phyloP scores from a whole-genome alignment of 2,888 invertebrate species.

The Vannuccia rotundouncinata region DNA sequence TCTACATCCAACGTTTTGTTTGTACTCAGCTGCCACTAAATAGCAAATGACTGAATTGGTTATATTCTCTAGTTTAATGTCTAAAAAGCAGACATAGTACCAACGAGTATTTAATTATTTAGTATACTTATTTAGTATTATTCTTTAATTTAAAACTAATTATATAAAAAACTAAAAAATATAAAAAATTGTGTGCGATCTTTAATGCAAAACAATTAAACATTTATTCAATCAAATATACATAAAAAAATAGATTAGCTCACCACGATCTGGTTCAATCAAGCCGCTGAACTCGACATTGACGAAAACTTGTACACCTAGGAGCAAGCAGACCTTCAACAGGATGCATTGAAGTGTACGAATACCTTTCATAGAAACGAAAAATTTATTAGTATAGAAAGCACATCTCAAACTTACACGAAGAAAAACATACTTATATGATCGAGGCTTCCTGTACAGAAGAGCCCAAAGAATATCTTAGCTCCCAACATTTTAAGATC shows the following conservation, averaged over 20 bases:
- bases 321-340: slow-evolving; percentile 81
- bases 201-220: too few relatives aligned
- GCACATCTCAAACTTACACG: background rate
- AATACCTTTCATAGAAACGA: slow-evolving; percentile 61
- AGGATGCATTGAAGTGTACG: slow-evolving; percentile 89
- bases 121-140: too few relatives aligned
- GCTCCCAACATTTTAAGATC: slow-evolving; percentile 86
- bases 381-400: background rate
- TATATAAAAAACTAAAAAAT: too few relatives aligned
- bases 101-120: too few relatives aligned
- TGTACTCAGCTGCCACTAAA: too few relatives aligned
- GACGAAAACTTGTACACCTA: slow-evolving; percentile 84
- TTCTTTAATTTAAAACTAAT: too few relatives aligned
- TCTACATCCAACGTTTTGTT: too few relatives aligned
- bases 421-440: slow-evolving; percentile 70
- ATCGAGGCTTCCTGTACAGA: slow-evolving; percentile 94
- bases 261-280: background rate
- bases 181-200: too few relatives aligned
- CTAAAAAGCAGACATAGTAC: too few relatives aligned
- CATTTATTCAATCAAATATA: too few relatives aligned
- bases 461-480: slow-evolving; percentile 96
- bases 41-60: too few relatives aligned
- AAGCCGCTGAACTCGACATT: slow-evolving; percentile 80
- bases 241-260: background rate
- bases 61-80: too few relatives aligned